These are phyloP conservation scores for Karalla daura DNA, from an alignment of 2,797 vertebrate genomes.

Conservation along the genomic window DNA sequence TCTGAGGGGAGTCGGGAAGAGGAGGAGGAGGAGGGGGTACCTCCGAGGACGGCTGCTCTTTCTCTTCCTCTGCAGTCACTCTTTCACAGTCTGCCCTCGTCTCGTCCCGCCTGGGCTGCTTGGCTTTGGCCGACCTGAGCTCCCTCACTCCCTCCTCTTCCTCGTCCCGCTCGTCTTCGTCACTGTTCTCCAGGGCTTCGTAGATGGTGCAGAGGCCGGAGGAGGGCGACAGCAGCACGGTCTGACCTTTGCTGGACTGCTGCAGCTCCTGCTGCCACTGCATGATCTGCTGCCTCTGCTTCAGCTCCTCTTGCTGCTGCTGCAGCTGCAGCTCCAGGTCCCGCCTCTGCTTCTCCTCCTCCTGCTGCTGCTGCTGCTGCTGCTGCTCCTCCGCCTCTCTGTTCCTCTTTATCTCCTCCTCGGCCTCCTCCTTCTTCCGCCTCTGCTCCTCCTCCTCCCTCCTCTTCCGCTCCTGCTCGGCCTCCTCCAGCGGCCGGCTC, in stretches of 20 bases:
- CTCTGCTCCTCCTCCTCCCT: conserved; percentile 64
- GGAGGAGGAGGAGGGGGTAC: conserved; percentile 16
- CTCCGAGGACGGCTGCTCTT: conserved; percentile 1
- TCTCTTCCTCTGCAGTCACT: conserved; percentile 9
- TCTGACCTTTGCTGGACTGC: conserved; percentile 61
- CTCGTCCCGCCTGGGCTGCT: background rate
- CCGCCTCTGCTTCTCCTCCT: conserved; percentile 67
- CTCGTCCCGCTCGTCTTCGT: conserved; percentile 66
- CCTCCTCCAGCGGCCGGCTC: conserved; percentile 67
- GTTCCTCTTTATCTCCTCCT: conserved; percentile 67
- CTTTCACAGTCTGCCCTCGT: conserved; percentile 47
- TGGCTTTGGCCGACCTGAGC: conserved; percentile 6
- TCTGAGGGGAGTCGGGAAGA: conserved; percentile 39
- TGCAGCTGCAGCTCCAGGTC: conserved; percentile 77
- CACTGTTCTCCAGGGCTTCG: conserved; percentile 86
- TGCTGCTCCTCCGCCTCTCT: conserved; percentile 41
- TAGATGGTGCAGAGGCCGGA: conserved; percentile 89
- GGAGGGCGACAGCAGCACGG: conserved; percentile 72
- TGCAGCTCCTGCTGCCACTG: conserved; percentile 84
- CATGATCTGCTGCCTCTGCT: conserved; percentile 82
- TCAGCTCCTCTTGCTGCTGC: conserved; percentile 80
- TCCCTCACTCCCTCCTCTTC: conserved; percentile 30
- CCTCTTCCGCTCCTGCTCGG: conserved; percentile 60
- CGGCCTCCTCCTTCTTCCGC: conserved; percentile 67
- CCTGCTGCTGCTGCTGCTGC: conserved; percentile 44